Percentiles rank a stretch among this genome's conserved stretches.
Conservation (phyloP, 2,113 vertebrate species). For the Uria aalge region DNA sequence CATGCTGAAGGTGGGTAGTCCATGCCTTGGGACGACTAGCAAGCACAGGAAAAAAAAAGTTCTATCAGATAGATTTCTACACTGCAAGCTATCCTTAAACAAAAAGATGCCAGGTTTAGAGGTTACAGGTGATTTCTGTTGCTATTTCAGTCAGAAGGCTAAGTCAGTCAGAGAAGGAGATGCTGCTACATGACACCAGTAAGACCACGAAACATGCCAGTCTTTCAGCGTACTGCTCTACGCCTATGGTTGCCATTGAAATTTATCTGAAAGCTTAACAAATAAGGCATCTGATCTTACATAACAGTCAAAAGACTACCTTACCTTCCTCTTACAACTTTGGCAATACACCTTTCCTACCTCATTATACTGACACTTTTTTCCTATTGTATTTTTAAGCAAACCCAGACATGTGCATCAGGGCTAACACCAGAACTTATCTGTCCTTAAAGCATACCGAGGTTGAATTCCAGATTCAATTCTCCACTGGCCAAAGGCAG, state of each 20-base stretch:
- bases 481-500: not conserved
- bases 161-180: not conserved
- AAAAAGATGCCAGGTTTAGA: not conserved
- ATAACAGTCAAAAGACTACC: not conserved
- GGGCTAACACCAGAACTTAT: not conserved
- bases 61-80: not conserved
- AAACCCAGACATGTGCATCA: not conserved
- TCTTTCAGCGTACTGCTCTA: not conserved
- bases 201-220: not conserved
- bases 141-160: not conserved
- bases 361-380: not conserved
- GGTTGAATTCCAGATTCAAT: not conserved
- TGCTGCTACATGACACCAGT: not conserved
- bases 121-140: not conserved
- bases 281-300: not conserved
- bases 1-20: not conserved
- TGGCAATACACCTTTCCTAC: not conserved
- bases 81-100: not conserved
- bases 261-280: not conserved
- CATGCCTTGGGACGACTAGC: not conserved
- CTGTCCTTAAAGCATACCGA: fast-evolving
- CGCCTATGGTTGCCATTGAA: not conserved
- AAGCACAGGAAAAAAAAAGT: not conserved
- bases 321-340: not conserved
- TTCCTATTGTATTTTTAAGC: not conserved